phyloP scores from a whole-genome alignment of 2,113 vertebrate species.

The Pedionomus torquatus region DNA sequence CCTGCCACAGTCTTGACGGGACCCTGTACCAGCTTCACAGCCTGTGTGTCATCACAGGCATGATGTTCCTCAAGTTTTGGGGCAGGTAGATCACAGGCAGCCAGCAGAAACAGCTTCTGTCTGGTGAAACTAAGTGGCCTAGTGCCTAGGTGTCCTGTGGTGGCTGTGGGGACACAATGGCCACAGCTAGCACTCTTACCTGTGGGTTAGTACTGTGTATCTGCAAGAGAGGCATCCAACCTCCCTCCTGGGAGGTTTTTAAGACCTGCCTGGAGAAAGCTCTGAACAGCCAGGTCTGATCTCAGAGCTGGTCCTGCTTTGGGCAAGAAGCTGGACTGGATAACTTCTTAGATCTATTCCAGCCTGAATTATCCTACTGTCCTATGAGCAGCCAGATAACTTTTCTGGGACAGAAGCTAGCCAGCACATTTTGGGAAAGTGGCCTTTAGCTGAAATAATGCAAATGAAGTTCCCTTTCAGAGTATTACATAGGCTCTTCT shows the following conservation, averaged over 20 bases:
- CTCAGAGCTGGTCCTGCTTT: not conserved
- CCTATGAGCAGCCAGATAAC: not conserved
- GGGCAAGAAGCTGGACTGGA: not conserved
- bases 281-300: not conserved
- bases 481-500: not conserved
- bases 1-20: not conserved
- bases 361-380: not conserved
- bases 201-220: not conserved
- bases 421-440: not conserved
- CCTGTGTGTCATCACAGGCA: not conserved
- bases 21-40: not conserved
- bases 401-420: not conserved
- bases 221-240: not conserved
- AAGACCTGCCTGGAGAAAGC: not conserved
- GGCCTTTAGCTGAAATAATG: not conserved
- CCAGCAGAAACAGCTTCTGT: not conserved
- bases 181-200: not conserved
- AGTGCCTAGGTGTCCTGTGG: not conserved
- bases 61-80: not conserved
- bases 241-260: not conserved
- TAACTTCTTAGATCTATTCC: not conserved
- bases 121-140: not conserved
- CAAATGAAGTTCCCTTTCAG: not conserved
- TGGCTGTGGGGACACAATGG: rapidly evolving
- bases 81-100: not conserved